These are phyloP conservation scores for Ammodytes dubius DNA, from an alignment of 2,113 vertebrate species.

Conservation along the genomic window DNA sequence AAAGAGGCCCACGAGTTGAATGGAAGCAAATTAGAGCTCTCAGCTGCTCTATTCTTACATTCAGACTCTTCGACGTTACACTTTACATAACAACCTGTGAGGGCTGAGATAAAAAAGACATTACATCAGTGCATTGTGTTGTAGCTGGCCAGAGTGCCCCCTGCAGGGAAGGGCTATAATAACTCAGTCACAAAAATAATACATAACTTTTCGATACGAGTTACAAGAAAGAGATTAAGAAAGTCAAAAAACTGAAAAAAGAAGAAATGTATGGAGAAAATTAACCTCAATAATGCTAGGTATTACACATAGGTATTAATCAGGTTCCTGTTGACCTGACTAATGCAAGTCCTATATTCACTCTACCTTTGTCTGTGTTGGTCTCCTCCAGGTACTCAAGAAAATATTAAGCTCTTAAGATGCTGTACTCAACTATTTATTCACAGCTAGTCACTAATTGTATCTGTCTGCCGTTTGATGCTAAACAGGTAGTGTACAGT, in stretches of 20 bases:
- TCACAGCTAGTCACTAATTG: background rate
- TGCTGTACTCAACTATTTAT: background rate
- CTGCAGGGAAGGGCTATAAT: constrained; percentile 57
- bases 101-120: background rate
- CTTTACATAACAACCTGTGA: constrained; percentile 22
- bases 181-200: constrained; percentile 3
- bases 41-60: constrained; percentile 14
- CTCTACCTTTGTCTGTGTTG: no score
- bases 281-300: background rate
- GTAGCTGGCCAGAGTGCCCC: constrained; percentile 32
- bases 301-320: background rate
- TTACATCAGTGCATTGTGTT: background rate
- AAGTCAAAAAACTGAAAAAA: background rate
- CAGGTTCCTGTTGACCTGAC: background rate
- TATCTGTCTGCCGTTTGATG: no score
- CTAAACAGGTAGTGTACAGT: no score
- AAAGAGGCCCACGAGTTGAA: constrained; percentile 27
- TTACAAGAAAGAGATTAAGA: background rate
- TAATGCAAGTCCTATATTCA: background rate
- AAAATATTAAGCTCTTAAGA: background rate
- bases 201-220: background rate
- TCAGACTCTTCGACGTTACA: background rate
- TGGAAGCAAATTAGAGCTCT: constrained; percentile 12
- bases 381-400: background rate
- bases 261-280: no score